Evolutionary conservation across 2,113 vertebrate genomes (phyloP), one percentile per base, ranked within the genome.

Genomic region (Thinocorus orbignyianus): DNA sequence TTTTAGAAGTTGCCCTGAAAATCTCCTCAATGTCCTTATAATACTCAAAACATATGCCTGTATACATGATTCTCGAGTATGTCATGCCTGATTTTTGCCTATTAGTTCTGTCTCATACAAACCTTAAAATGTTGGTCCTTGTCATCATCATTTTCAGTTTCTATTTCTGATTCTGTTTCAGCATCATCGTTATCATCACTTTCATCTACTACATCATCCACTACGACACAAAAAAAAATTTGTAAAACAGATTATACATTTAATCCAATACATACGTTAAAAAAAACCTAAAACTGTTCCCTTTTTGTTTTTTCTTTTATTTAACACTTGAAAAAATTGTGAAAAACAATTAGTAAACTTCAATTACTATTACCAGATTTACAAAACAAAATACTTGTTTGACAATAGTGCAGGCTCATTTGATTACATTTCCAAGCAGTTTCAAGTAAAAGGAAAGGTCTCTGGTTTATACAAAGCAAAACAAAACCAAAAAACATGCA

Each of bases 141-240:
- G 48, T 99, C 99, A 79, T 99, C 99, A 81, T 99, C 99, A 73
- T 98, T 99, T 94, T 99, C 99, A 1, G 96, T 98, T 95, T 99
- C 99, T 52, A 98, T 97, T 97, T 99, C 99, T 6, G 98, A 97
- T 91, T 99, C 99, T 85, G 97, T 96, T 92, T 99, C 99, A 10
- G 87, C 95, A 81, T 99, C 99, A 83, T 99, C 99, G 0, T 99
- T 99, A 97, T 99, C 99, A 87, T 99, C 99, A 77, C 99, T 99
- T 94, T 99, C 99, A 97, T 99, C 99, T 83, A 99, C 98, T 76
- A 99, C 99, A 86, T 99, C 99, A 97, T 99, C 99, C 98, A 99
- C 99, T 99, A 96, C 39, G 83, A 97, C 18, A 97, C 20, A 97
- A 96, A 98, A 87, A 87, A 95, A 25, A 51, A 70, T 97, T 94